A percentile compares a stretch with the other conserved stretches of the same genome.
Conservation (phyloP, 2,797 vertebrate genomes). For the Pantherophis alleghaniensis region DNA sequence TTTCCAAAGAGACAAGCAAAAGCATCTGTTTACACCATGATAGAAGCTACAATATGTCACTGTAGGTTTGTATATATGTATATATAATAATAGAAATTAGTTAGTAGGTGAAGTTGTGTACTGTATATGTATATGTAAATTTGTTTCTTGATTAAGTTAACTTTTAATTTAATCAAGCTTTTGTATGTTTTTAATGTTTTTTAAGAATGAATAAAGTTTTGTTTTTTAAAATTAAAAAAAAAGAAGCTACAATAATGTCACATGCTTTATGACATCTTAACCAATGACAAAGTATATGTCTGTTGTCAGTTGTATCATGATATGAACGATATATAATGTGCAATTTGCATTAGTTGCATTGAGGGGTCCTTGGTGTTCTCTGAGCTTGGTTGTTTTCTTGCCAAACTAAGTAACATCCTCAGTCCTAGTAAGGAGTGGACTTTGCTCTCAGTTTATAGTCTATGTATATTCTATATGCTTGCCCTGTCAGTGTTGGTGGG, state of each 20-base stretch:
- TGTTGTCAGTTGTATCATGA: not conserved
- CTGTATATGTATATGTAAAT: too few relatives aligned
- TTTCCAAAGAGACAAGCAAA: slow-evolving; percentile 48
- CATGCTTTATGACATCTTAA: slow-evolving; percentile 46
- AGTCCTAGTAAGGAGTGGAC: not conserved
- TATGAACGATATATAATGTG: not conserved
- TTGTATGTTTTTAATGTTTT: too few relatives aligned
- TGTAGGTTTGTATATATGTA: too few relatives aligned
- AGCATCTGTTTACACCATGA: slow-evolving; percentile 49
- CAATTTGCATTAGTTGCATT: not conserved
- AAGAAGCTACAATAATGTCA: slow-evolving; percentile 40
- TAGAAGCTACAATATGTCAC: slow-evolving; percentile 33
- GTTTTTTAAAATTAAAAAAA: too few relatives aligned
- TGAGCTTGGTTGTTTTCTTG: not conserved
- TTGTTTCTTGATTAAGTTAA: too few relatives aligned
- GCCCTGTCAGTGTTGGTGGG: too few relatives aligned
- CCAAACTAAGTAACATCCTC: not conserved
- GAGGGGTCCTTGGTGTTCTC: not conserved
- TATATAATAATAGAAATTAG: too few relatives aligned
- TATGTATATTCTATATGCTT: too few relatives aligned
- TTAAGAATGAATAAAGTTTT: too few relatives aligned
- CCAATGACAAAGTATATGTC: not conserved
- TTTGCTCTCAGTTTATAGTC: too few relatives aligned
- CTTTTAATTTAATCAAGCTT: too few relatives aligned
- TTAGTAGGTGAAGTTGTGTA: too few relatives aligned